phyloP scores from a whole-genome alignment of 2,888 invertebrate species.

The Cryptus armator region DNA sequence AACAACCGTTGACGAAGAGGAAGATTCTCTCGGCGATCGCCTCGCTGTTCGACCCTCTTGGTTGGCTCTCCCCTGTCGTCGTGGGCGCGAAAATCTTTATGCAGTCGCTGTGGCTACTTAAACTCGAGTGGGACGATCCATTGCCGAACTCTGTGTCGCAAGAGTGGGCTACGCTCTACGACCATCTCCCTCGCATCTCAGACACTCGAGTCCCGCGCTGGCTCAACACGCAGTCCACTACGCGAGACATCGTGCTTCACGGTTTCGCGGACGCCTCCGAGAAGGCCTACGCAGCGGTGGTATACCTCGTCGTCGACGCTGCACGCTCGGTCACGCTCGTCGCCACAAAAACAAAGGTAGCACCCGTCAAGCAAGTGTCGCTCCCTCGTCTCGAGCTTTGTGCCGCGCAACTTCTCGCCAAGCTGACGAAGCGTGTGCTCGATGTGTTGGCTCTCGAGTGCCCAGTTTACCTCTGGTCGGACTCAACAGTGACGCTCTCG shows the following conservation, averaged over 20 bases:
- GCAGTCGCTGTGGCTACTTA: slow-evolving; percentile 60
- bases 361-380: slow-evolving; percentile 6
- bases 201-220: slow-evolving; percentile 28
- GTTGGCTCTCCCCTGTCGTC: slow-evolving; percentile 36
- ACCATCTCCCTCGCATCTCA: slow-evolving; percentile 11
- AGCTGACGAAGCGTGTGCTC: neutral
- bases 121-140: slow-evolving; percentile 48
- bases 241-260: slow-evolving; percentile 47
- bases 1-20: slow-evolving; percentile 25
- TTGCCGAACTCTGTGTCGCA: slow-evolving; percentile 38
- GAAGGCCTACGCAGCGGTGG: slow-evolving; percentile 54
- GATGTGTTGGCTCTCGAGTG: neutral
- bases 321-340: neutral
- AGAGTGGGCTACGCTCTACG: slow-evolving; percentile 44
- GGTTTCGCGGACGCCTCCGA: slow-evolving; percentile 61
- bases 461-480: slow-evolving; percentile 63
- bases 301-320: slow-evolving; percentile 31
- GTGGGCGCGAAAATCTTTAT: slow-evolving; percentile 61
- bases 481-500: slow-evolving; percentile 59
- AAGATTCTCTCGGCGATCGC: slow-evolving; percentile 28
- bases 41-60: slow-evolving; percentile 54
- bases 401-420: neutral
- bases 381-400: slow-evolving; percentile 13
- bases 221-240: slow-evolving; percentile 14
- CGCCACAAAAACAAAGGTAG: neutral